phyloP scores from a whole-genome alignment of 1,140 invertebrate genomes.

The Bombus breviceps region DNA sequence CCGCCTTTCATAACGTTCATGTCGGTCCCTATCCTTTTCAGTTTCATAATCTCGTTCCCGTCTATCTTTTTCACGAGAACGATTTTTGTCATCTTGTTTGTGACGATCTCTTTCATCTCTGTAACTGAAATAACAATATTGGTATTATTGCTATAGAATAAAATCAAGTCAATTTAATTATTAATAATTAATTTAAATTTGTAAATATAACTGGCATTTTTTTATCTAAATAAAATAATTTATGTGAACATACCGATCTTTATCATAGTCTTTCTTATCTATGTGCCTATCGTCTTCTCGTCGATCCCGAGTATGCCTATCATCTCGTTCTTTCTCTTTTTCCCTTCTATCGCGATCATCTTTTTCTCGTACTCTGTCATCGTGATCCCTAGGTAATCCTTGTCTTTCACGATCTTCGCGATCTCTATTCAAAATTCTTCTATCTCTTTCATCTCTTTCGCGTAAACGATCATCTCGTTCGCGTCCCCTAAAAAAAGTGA shows the following conservation, averaged over 20 bases:
- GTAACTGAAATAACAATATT: slow-evolving; percentile 64
- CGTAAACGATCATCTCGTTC: slow-evolving; percentile 73
- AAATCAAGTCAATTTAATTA: neutral
- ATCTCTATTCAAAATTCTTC: slow-evolving; percentile 61
- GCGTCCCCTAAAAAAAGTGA: slow-evolving; percentile 56
- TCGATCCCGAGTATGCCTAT: slow-evolving; percentile 74
- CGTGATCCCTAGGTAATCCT: slow-evolving; percentile 69
- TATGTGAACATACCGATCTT: slow-evolving; percentile 73
- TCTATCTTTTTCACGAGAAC: slow-evolving; percentile 71
- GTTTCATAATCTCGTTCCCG: slow-evolving; percentile 67
- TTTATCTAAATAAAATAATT: neutral
- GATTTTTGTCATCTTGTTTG: slow-evolving; percentile 74
- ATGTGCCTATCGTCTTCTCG: slow-evolving; percentile 73
- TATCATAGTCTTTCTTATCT: slow-evolving; percentile 77
- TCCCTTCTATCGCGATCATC: slow-evolving; percentile 79
- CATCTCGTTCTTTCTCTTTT: slow-evolving; percentile 77
- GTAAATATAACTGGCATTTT: neutral
- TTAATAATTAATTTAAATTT: too few species aligned
- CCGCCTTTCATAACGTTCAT: slow-evolving; percentile 77
- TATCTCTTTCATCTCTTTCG: slow-evolving; percentile 78
- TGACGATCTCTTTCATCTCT: slow-evolving; percentile 78
- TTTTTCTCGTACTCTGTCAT: slow-evolving; percentile 74
- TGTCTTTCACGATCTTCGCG: slow-evolving; percentile 67
- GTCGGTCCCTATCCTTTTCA: slow-evolving; percentile 73
- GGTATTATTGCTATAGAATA: neutral